Percentiles rank a stretch among this genome's conserved stretches.
phyloP scores from a whole-genome alignment of 2,797 vertebrate species.

The Eutrigla gurnardus region DNA sequence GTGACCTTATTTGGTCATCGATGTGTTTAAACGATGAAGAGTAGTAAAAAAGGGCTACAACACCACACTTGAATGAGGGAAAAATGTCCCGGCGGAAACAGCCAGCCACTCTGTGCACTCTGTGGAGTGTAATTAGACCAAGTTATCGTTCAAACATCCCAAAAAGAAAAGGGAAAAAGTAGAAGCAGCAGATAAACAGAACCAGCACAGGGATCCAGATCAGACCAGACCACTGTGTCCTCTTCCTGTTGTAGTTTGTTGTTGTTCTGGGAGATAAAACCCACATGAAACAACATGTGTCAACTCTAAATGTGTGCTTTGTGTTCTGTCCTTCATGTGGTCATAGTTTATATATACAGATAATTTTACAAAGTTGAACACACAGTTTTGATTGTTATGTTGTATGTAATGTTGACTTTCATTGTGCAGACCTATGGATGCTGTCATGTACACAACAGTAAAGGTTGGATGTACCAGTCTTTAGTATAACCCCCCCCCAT shows the following conservation, averaged over 20 bases:
- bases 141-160: slow-evolving; percentile 45
- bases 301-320: background rate
- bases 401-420: background rate
- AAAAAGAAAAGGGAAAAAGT: slow-evolving; percentile 12
- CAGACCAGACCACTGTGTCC: slow-evolving; percentile 6
- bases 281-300: slow-evolving; percentile 5
- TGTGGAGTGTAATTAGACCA: slow-evolving; percentile 37
- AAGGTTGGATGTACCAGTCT: background rate
- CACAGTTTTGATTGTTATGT: background rate
- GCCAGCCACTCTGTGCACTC: slow-evolving; percentile 24
- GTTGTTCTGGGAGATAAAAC: background rate
- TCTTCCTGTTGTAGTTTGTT: slow-evolving; percentile 25
- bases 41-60: slow-evolving; percentile 28
- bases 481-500: too few species aligned
- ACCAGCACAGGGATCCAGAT: slow-evolving; percentile 11
- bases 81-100: slow-evolving; percentile 54
- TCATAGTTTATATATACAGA: background rate
- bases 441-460: background rate
- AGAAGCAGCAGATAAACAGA: slow-evolving; percentile 45
- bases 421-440: background rate
- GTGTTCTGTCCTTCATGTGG: background rate
- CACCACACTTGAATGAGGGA: slow-evolving; percentile 53
- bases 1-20: slow-evolving; percentile 84
- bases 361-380: background rate
- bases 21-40: slow-evolving; percentile 56